phyloP scores from a whole-genome alignment of 2,797 vertebrate genomes.

The Lepilemur septentrionalis region DNA sequence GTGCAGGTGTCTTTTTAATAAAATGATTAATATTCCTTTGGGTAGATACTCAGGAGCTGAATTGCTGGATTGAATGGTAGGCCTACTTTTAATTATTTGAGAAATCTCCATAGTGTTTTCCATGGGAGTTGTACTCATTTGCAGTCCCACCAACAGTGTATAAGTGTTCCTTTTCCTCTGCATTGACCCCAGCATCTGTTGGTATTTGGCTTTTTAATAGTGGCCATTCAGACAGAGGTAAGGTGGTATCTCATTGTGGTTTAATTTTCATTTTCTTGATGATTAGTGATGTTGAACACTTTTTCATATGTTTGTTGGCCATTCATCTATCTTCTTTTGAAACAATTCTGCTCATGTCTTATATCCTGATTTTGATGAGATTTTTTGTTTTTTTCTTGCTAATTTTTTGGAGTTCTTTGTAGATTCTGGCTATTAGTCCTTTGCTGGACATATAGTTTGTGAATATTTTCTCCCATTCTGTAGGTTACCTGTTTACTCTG shows the following conservation, averaged over 20 bases:
- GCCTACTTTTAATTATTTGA: neutral
- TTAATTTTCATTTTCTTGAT: neutral
- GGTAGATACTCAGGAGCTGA: neutral
- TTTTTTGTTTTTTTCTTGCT: neutral
- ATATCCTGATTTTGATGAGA: neutral
- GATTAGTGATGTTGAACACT: neutral
- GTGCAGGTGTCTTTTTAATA: neutral
- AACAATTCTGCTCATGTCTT: neutral
- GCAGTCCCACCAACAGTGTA: neutral
- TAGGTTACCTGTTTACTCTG: neutral
- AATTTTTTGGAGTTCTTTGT: neutral
- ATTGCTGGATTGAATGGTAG: neutral
- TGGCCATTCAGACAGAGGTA: neutral
- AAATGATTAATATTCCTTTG: neutral
- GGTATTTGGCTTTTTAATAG: neutral
- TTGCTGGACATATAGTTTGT: neutral
- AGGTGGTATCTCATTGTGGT: neutral
- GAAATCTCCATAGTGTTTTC: neutral
- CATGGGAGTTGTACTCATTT: neutral
- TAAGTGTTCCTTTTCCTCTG: neutral
- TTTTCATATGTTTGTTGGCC: neutral
- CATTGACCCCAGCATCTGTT: neutral
- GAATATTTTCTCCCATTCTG: neutral
- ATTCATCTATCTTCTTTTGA: neutral
- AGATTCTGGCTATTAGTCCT: neutral